A percentile compares a stretch with the other conserved stretches of the same genome.
These are phyloP conservation scores for Chionomys nivalis DNA, from an alignment of 2,113 vertebrate species.

Conservation along the genomic window DNA sequence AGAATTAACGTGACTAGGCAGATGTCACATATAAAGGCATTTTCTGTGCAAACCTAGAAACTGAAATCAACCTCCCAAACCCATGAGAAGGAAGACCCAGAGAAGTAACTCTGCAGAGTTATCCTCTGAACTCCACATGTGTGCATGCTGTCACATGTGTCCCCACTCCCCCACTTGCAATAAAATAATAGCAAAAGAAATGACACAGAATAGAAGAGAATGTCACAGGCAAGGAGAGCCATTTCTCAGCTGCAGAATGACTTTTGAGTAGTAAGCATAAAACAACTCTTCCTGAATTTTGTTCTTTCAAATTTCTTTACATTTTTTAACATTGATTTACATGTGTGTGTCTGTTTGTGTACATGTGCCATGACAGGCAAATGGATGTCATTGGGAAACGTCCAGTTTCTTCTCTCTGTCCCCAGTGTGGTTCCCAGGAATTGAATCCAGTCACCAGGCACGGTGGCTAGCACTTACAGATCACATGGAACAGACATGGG, in stretches of 20 bases:
- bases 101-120: background rate
- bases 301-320: background rate
- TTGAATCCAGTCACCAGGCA: background rate
- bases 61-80: background rate
- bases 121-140: background rate
- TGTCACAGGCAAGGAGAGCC: background rate
- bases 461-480: background rate
- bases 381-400: background rate
- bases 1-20: background rate
- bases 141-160: background rate
- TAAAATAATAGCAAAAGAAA: background rate
- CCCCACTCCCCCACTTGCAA: too few relatives aligned
- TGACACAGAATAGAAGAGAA: background rate
- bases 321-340: background rate
- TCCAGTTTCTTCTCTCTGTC: background rate
- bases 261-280: background rate
- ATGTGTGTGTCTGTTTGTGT: too few relatives aligned
- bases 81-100: too few relatives aligned
- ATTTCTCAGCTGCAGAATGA: background rate
- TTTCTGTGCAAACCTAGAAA: background rate
- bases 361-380: too few relatives aligned
- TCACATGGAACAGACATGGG: background rate
- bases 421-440: background rate
- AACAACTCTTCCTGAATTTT: slow-evolving; percentile 12
- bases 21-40: background rate